Evolutionary conservation across 1,140 invertebrate species (phyloP).

Genomic region (Drosophila malerkotliana): DNA sequence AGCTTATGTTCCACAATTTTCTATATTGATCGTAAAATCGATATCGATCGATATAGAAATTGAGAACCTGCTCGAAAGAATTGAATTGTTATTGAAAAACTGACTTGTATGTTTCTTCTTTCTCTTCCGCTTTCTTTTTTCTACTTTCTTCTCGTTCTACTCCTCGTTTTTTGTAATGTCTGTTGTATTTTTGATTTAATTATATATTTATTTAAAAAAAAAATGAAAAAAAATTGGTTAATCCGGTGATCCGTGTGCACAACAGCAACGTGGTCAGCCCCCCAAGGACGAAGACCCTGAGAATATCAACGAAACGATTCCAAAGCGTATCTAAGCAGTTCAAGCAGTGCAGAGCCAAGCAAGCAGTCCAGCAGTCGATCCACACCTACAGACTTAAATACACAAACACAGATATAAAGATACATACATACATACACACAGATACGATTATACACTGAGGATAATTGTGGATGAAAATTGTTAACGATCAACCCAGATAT

Average conservation of each 20-base stretch:
- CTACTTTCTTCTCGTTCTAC: constrained; percentile 53
- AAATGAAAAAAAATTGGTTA: constrained; percentile 15
- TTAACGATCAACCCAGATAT: constrained; percentile 7
- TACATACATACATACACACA: constrained; percentile 10
- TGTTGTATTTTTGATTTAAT: constrained; percentile 30
- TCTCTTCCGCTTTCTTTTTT: constrained; percentile 70
- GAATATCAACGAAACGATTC: constrained; percentile 78
- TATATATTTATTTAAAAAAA: constrained; percentile 40
- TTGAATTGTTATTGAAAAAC: constrained; percentile 36
- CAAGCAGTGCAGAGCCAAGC: constrained; percentile 36
- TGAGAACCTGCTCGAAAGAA: constrained; percentile 10
- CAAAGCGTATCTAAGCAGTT: constrained; percentile 74
- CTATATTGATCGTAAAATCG: background rate
- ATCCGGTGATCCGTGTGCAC: constrained; percentile 20
- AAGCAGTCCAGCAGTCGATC: constrained; percentile 60
- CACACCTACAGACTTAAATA: constrained; percentile 23
- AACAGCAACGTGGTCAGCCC: constrained; percentile 74
- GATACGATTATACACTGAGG: constrained; percentile 30
- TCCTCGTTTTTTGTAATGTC: constrained; percentile 32
- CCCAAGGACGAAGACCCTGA: constrained; percentile 81
- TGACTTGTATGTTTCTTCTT: constrained; percentile 47
- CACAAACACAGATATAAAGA: constrained; percentile 16
- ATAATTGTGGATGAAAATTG: constrained; percentile 19
- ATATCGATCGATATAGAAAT: constrained; percentile 2
- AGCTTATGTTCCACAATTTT: background rate